A percentile compares a stretch with the other conserved stretches of the same genome.
Conservation (phyloP, 2,797 vertebrate genomes). For the Bufotes viridis region DNA sequence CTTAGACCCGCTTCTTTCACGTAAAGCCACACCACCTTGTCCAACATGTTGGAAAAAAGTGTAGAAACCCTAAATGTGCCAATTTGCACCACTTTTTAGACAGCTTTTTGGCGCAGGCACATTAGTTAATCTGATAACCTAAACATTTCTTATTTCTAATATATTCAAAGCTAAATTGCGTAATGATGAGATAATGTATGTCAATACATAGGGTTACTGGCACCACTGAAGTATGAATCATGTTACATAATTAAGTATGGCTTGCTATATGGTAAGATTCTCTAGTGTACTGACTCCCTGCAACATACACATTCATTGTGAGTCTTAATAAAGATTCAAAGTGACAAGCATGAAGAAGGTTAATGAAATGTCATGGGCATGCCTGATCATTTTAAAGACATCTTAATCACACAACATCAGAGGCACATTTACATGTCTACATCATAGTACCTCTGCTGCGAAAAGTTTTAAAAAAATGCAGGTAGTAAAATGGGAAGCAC, state of each 20-base stretch:
- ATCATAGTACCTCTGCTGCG: not conserved
- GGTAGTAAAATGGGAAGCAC: not conserved
- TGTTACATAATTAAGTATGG: not conserved
- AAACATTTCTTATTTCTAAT: not conserved
- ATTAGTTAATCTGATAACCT: not conserved
- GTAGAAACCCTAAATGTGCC: too few relatives aligned
- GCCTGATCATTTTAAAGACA: slow-evolving; percentile 16
- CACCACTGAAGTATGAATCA: not conserved
- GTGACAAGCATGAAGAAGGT: slow-evolving; percentile 31
- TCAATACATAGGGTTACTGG: not conserved
- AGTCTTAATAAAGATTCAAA: slow-evolving; percentile 5
- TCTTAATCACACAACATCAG: slow-evolving; percentile 12
- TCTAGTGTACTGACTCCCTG: not conserved
- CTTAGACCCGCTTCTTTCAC: too few relatives aligned
- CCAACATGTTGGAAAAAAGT: too few relatives aligned
- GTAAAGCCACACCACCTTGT: too few relatives aligned
- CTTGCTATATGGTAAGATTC: not conserved
- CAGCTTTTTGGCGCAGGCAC: too few relatives aligned
- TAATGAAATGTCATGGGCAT: slow-evolving; percentile 23
- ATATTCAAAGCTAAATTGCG: not conserved
- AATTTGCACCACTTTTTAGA: too few relatives aligned
- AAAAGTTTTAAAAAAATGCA: not conserved
- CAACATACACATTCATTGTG: not conserved
- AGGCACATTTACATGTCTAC: not conserved
- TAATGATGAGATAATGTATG: not conserved